Percentiles rank a stretch among this genome's conserved stretches.
Evolutionary conservation across 2,797 vertebrate genomes (phyloP).

Genomic region (Eutrigla gurnardus): DNA sequence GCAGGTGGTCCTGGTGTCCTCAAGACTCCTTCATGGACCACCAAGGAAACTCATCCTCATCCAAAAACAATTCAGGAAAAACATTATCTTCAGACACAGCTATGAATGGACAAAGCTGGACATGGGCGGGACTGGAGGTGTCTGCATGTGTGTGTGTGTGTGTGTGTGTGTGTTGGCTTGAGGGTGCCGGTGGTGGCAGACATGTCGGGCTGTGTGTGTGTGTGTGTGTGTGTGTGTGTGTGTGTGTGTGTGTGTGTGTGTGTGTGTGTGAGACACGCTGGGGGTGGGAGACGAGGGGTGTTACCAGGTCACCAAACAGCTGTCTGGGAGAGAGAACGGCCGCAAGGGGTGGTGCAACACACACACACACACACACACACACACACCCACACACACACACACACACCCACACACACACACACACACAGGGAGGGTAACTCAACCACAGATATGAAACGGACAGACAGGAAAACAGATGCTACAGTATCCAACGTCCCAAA

Average conservation of each 20-base stretch:
- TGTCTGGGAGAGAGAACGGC: slow-evolving; percentile 70
- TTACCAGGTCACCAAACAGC: slow-evolving; percentile 76
- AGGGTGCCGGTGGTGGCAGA: slow-evolving; percentile 47
- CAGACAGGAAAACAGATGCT: slow-evolving; percentile 47
- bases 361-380: slow-evolving; percentile 15
- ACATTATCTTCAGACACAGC: background rate
- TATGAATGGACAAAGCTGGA: slow-evolving; percentile 11
- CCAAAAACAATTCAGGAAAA: slow-evolving; percentile 12
- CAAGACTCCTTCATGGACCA: slow-evolving; percentile 6
- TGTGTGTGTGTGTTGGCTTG: slow-evolving; percentile 46
- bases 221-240: slow-evolving; percentile 18
- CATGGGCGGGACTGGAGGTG: slow-evolving; percentile 31
- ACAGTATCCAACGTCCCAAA: background rate
- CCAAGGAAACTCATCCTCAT: background rate
- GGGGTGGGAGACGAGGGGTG: slow-evolving; percentile 36
- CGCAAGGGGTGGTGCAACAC: slow-evolving; percentile 43
- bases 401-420: background rate
- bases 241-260: slow-evolving; percentile 7
- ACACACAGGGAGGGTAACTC: background rate
- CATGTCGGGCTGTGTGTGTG: slow-evolving; percentile 29
- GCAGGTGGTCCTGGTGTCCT: slow-evolving; percentile 1
- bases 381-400: slow-evolving; percentile 9
- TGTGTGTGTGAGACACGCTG: slow-evolving; percentile 32
- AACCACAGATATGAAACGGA: slow-evolving; percentile 40
- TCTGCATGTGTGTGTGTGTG: slow-evolving; percentile 21